These are phyloP conservation scores for Teleogryllus oceanicus DNA, from an alignment of 2,888 invertebrate genomes.

Conservation along the genomic window DNA sequence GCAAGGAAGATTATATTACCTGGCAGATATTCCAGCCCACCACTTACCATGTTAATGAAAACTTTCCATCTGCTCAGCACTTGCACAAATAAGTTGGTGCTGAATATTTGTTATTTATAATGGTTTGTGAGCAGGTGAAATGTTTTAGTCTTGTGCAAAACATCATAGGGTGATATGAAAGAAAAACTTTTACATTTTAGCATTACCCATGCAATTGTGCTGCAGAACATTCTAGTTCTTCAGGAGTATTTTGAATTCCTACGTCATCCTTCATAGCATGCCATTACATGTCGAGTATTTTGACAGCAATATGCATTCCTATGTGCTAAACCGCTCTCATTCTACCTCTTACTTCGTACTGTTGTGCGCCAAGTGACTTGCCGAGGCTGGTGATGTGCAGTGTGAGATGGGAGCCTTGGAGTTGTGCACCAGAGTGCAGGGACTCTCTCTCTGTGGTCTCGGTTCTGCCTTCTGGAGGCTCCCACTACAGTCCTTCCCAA, in stretches of 20 bases:
- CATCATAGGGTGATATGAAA: neutral
- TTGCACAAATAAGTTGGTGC: neutral
- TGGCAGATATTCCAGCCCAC: no score
- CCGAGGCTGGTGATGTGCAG: no score
- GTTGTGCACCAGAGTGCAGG: no score
- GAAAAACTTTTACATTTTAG: constrained; percentile 7
- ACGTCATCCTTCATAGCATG: constrained; percentile 4
- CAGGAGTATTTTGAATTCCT: constrained; percentile 9
- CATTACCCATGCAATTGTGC: neutral
- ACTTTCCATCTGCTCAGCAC: constrained; percentile 5
- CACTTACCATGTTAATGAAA: neutral
- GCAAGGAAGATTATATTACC: neutral
- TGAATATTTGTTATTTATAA: neutral
- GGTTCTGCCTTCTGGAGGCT: neutral
- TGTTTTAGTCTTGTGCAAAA: neutral
- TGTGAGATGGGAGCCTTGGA: no score
- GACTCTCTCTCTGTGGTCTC: constrained; percentile 4
- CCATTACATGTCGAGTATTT: neutral
- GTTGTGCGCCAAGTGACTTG: neutral
- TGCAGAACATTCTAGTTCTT: neutral
- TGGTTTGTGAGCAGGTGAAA: neutral
- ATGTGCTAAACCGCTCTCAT: neutral
- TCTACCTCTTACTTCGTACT: constrained; percentile 1
- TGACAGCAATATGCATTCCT: constrained; percentile 18
- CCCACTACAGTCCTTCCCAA: neutral